Base-by-base conservation (phyloP, 37 sponge, comb jelly and placozoan species). In the Amphimedon queenslandica region DNA sequence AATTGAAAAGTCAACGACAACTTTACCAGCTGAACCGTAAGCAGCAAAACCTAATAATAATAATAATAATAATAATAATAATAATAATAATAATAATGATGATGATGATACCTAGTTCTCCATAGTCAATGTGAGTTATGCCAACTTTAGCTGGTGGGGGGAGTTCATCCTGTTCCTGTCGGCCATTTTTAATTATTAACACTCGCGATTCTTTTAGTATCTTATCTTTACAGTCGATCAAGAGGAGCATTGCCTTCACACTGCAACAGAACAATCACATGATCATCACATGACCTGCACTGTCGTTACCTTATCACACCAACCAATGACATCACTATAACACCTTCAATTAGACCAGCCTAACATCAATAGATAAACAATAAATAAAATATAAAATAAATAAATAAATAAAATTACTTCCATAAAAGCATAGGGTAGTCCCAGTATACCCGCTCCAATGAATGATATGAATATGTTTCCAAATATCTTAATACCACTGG, bases 391-490 rank as follows among this genome's bases (percentile, higher is more conserved):
- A 35, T 34, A 38, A 41, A 63, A 41, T 47, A 4, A 40, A 21
- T 28, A 16, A 72, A 63, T 21, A n/a, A n/a, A n/a, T n/a, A n/a
- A n/a, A n/a, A n/a, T n/a, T 36, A 95, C 98, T 80, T 97, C 94
- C 78, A 81, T 93, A 85, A 93, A 97, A 28, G 98, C 98, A 68
- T 84, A 97, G 0, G 98, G 98, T 0, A 97, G 78, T 4, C 94
- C 98, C 0, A 97, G 78, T 37, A 97, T 87, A 1, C 98, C 98
- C 40, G 98, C 88, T 61, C 98, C 98, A 40, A 97, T 84, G 75
- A 97, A 97, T 0, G 98, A 87, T 21, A 97, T 97, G 73, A 90
- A 85, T 51, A 97, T 93, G 73, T 97, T 97, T 40, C 86, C 98
- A 53, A 91, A 97, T 20, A 91, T 75, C 42, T 93, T 97, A 58